Base-by-base conservation (phyloP, 2,113 vertebrate genomes). In the Chaetura pelagica region DNA sequence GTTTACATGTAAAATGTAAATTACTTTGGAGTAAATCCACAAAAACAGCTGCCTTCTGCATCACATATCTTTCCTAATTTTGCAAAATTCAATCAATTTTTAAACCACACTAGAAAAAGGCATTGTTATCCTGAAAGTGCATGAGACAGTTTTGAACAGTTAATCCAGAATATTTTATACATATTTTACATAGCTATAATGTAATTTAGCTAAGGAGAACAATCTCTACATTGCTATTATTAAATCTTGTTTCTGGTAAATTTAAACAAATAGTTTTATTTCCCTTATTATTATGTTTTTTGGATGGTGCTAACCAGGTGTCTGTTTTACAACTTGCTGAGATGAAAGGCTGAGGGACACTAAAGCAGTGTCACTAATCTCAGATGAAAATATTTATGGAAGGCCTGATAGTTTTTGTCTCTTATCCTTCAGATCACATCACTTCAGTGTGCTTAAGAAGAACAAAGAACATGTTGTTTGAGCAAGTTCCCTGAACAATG, bases 401-500 rank as follows among this genome's bases (percentile, higher is more conserved):
- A 77, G 42, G 35, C 69, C 55, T 93, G 46, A 76, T 10, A 80
- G 32, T 93, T 94, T 86, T 87, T 55, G 66, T 64, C 55, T 74
- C 27, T 82, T 68, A 63, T 35, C 48, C 82, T 91, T 95, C 79
- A 84, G 64, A 84, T 0, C 2, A 88, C 48, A 23, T 77, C 76
- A 80, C 69, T 91, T 80, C 58, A 85, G 58, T 72, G 40, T 1
- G 12, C n/a, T 74, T 75, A 34, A 46, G 58, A 90, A 52, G 63
- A 93, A 96, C 84, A 96, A 95, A 93, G 75, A 55, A 40, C n/a
- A 77, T 34, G 18, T 66, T 74, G 75, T 84, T 93, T 63, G 86
- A 93, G 57, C 68, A 91, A 91, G 75, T 80, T 86, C 48, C 51
- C 74, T 32, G 52, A 95, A 84, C 78, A 89, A 91, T 61, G 44